Conservation (phyloP, 2,888 invertebrate species). For the Leucophora obtusa region DNA sequence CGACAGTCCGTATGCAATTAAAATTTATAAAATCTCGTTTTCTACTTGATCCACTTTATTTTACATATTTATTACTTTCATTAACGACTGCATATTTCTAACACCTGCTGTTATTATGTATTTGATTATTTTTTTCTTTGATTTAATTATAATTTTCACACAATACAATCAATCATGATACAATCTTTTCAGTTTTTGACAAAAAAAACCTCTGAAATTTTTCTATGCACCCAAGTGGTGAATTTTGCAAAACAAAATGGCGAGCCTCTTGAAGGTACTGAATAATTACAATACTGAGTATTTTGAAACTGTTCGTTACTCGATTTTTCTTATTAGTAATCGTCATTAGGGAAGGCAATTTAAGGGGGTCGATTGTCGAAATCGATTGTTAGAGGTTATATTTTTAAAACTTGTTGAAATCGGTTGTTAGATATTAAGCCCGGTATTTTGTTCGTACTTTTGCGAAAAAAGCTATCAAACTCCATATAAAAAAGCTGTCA, state of each 20-base stretch:
- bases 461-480: too few species aligned
- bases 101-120: not conserved
- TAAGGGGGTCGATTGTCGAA: not conserved
- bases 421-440: too few species aligned
- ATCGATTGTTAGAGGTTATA: too few species aligned
- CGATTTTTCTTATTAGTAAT: not conserved
- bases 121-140: slow-evolving; percentile 22
- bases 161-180: too few species aligned
- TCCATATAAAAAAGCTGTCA: too few species aligned
- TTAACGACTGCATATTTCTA: not conserved
- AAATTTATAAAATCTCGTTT: slow-evolving; percentile 37
- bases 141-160: slow-evolving; percentile 44
- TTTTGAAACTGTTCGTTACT: slow-evolving; percentile 23
- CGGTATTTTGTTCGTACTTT: too few species aligned
- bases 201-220: slow-evolving; percentile 62
- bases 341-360: not conserved
- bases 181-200: slow-evolving; percentile 46
- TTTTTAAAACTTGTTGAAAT: too few species aligned
- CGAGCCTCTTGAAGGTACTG: slow-evolving; percentile 58
- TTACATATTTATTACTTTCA: slow-evolving; percentile 42
- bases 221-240: slow-evolving; percentile 67
- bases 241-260: slow-evolving; percentile 67
- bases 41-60: slow-evolving; percentile 36
- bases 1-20: slow-evolving; percentile 58
- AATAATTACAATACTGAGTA: slow-evolving; percentile 27